A percentile compares a stretch with the other conserved stretches of the same genome.
phyloP scores from a whole-genome alignment of 2,888 invertebrate species.

The Melanargia galathea region DNA sequence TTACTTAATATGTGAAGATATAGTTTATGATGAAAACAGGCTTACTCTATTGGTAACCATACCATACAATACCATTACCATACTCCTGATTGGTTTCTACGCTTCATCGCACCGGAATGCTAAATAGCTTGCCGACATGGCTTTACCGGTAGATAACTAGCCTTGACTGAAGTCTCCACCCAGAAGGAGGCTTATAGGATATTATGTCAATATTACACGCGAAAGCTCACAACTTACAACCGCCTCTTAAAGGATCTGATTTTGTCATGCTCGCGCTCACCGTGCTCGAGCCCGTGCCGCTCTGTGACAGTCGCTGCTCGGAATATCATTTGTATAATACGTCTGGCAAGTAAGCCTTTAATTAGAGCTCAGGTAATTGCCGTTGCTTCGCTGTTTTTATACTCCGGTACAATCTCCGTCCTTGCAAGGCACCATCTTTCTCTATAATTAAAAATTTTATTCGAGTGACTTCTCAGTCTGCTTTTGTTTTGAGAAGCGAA shows the following conservation, averaged over 20 bases:
- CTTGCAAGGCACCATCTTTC: constrained; percentile 17
- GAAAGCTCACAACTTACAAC: constrained; percentile 38
- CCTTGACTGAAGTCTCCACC: no score
- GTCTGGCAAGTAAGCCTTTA: constrained; percentile 41
- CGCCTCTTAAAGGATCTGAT: constrained; percentile 41
- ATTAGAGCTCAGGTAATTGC: constrained; percentile 44
- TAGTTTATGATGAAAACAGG: no score
- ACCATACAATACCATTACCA: no score
- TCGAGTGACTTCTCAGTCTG: constrained; percentile 8
- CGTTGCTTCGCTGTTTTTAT: constrained; percentile 30
- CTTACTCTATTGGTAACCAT: no score
- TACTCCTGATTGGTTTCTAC: no score
- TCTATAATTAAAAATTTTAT: constrained; percentile 25
- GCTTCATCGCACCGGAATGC: no score
- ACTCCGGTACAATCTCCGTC: constrained; percentile 12
- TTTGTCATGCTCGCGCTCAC: constrained; percentile 48
- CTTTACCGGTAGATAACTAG: no score
- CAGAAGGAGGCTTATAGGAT: no score
- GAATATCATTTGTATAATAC: constrained; percentile 47
- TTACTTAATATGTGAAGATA: no score
- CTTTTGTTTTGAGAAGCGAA: constrained; percentile 14
- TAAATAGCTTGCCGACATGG: no score
- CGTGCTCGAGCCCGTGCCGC: constrained; percentile 52
- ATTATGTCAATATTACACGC: neutral
- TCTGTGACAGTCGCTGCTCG: constrained; percentile 64